phyloP scores from a whole-genome alignment of 2,888 invertebrate species.

The Cataglyphis altisquamis region DNA sequence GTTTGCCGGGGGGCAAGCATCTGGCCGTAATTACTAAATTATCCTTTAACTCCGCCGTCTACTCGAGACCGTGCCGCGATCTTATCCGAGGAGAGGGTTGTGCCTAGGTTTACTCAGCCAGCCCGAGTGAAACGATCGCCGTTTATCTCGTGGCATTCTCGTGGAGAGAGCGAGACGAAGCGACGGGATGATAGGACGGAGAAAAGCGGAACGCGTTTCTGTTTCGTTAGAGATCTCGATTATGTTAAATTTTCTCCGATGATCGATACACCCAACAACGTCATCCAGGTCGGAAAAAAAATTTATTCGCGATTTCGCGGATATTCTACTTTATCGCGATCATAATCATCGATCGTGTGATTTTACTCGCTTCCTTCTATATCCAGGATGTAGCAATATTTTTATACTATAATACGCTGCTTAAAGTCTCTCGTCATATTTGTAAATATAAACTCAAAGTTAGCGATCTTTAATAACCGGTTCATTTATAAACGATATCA shows the following conservation, averaged over 20 bases:
- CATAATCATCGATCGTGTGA: background rate
- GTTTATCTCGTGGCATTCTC: slow-evolving; percentile 71
- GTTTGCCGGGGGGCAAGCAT: slow-evolving; percentile 81
- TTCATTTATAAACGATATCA: background rate
- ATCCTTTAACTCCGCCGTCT: slow-evolving; percentile 82
- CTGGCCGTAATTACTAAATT: slow-evolving; percentile 85
- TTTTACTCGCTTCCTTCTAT: background rate
- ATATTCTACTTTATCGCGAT: slow-evolving; percentile 17
- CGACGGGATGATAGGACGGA: slow-evolving; percentile 12
- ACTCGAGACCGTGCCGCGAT: slow-evolving; percentile 76
- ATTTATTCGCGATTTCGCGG: slow-evolving; percentile 31
- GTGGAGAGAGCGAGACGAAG: slow-evolving; percentile 19
- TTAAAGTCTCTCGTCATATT: background rate
- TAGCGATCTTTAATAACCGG: background rate
- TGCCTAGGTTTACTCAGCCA: slow-evolving; percentile 73
- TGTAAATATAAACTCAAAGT: background rate
- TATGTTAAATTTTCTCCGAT: slow-evolving; percentile 49
- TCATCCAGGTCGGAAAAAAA: slow-evolving; percentile 54
- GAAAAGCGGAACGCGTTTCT: slow-evolving; percentile 15
- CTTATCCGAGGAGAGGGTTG: slow-evolving; percentile 75
- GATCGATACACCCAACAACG: slow-evolving; percentile 56
- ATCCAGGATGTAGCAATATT: background rate
- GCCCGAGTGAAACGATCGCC: slow-evolving; percentile 71
- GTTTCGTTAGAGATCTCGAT: slow-evolving; percentile 39
- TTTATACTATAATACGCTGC: background rate